Evolutionary conservation across 1,140 invertebrate species (phyloP).

Genomic region (Eupeodes corollae): DNA sequence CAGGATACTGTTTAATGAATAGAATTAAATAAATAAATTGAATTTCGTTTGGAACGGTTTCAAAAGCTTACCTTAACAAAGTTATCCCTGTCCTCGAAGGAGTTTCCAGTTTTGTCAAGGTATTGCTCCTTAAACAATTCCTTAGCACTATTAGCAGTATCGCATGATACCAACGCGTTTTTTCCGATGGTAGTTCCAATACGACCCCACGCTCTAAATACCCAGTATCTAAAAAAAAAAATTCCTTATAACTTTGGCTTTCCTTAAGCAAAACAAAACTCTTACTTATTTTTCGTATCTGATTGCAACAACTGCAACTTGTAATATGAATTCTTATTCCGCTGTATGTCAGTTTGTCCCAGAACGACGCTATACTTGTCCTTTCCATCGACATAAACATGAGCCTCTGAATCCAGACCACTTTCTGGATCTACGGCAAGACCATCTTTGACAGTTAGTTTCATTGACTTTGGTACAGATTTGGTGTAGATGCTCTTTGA

Average conservation of each 20-base stretch:
- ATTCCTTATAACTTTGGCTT: neutral
- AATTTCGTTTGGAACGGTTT: too few species aligned
- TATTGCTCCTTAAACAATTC: slow-evolving; percentile 57
- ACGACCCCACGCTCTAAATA: slow-evolving; percentile 89
- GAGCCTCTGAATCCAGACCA: slow-evolving; percentile 63
- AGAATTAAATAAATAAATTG: neutral
- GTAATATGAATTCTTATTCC: slow-evolving; percentile 87
- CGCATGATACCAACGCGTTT: slow-evolving; percentile 57
- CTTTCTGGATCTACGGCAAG: slow-evolving; percentile 84
- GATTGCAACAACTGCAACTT: slow-evolving; percentile 83
- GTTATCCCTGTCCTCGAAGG: slow-evolving; percentile 52
- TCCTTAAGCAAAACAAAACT: slow-evolving; percentile 3
- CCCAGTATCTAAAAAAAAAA: slow-evolving; percentile 50
- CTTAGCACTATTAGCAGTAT: slow-evolving; percentile 47
- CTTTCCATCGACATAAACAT: slow-evolving; percentile 57
- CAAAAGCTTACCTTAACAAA: slow-evolving; percentile 76
- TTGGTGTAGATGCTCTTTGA: slow-evolving; percentile 56
- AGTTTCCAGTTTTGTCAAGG: slow-evolving; percentile 76
- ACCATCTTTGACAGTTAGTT: slow-evolving; percentile 75
- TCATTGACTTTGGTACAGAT: slow-evolving; percentile 53
- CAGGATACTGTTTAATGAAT: slow-evolving; percentile 45
- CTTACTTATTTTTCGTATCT: slow-evolving; percentile 53
- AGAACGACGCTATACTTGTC: slow-evolving; percentile 72
- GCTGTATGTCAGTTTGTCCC: slow-evolving; percentile 72
- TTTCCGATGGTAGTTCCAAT: slow-evolving; percentile 88